Percentiles rank a stretch among this genome's conserved stretches.
Evolutionary conservation across 2,888 invertebrate species (phyloP).

Genomic region (Portevinia maculata): DNA sequence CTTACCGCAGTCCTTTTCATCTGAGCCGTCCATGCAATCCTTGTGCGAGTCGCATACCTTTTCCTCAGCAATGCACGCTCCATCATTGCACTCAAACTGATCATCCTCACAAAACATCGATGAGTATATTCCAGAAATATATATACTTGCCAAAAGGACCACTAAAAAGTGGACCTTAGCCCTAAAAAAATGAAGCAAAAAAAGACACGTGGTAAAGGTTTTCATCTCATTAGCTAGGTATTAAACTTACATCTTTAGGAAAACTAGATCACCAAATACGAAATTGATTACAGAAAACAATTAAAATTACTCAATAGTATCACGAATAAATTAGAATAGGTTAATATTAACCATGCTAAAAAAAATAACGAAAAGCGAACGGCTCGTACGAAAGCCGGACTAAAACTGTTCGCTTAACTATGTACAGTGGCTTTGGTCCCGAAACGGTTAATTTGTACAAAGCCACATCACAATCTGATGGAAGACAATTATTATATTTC

Average conservation of each 20-base stretch:
- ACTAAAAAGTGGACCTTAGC: slow-evolving; percentile 55
- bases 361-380: slow-evolving; percentile 38
- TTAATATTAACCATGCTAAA: slow-evolving; percentile 9
- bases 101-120: slow-evolving; percentile 79
- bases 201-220: slow-evolving; percentile 48
- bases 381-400: slow-evolving; percentile 49
- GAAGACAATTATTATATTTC: not conserved
- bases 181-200: slow-evolving; percentile 24
- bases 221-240: slow-evolving; percentile 15
- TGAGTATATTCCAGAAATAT: slow-evolving; percentile 7
- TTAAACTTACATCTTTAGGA: slow-evolving; percentile 11
- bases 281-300: not conserved
- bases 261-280: not conserved
- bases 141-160: slow-evolving; percentile 27
- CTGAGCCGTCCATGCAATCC: slow-evolving; percentile 80
- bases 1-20: slow-evolving; percentile 81
- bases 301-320: slow-evolving; percentile 17
- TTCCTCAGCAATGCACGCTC: slow-evolving; percentile 79
- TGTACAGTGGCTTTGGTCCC: not conserved
- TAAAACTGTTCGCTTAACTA: slow-evolving; percentile 53
- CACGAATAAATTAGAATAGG: slow-evolving; percentile 23
- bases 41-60: slow-evolving; percentile 80
- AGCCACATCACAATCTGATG: slow-evolving; percentile 8
- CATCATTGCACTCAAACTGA: slow-evolving; percentile 84
- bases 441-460: slow-evolving; percentile 32